phyloP scores from a whole-genome alignment of 2,888 invertebrate genomes.

The Melinaea marsaeus region DNA sequence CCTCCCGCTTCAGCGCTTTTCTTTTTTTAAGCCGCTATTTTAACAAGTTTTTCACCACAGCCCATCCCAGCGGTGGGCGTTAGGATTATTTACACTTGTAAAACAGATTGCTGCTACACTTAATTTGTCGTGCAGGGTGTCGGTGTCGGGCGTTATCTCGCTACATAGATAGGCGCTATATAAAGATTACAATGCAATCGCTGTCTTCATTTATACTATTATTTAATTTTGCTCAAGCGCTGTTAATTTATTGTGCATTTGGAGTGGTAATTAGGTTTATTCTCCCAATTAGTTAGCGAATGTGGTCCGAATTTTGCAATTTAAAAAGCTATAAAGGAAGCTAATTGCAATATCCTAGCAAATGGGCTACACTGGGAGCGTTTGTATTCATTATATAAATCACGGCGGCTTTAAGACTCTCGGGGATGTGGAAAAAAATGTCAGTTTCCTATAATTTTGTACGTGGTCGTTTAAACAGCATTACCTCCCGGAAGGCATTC shows the following conservation, averaged over 20 bases:
- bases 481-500: constrained; percentile 66
- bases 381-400: constrained; percentile 78
- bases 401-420: constrained; percentile 57
- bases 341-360: constrained; percentile 69
- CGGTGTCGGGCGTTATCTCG: constrained; percentile 50
- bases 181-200: constrained; percentile 36
- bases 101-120: constrained; percentile 63
- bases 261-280: neutral
- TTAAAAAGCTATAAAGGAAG: constrained; percentile 58
- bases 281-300: constrained; percentile 39
- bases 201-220: constrained; percentile 23
- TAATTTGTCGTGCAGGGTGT: constrained; percentile 60
- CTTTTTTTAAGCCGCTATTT: constrained; percentile 77
- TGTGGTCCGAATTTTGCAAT: constrained; percentile 43
- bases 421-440: constrained; percentile 69
- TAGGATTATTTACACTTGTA: constrained; percentile 77
- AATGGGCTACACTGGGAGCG: constrained; percentile 52
- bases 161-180: constrained; percentile 50
- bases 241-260: constrained; percentile 24
- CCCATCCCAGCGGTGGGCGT: constrained; percentile 72
- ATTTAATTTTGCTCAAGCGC: constrained; percentile 18
- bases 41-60: constrained; percentile 72
- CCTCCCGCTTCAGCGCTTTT: constrained; percentile 78
- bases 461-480: constrained; percentile 67
- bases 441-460: constrained; percentile 75